A percentile compares a stretch with the other conserved stretches of the same genome.
phyloP scores from a whole-genome alignment of 2,113 vertebrate species.

The Cyprinodon tularosa region DNA sequence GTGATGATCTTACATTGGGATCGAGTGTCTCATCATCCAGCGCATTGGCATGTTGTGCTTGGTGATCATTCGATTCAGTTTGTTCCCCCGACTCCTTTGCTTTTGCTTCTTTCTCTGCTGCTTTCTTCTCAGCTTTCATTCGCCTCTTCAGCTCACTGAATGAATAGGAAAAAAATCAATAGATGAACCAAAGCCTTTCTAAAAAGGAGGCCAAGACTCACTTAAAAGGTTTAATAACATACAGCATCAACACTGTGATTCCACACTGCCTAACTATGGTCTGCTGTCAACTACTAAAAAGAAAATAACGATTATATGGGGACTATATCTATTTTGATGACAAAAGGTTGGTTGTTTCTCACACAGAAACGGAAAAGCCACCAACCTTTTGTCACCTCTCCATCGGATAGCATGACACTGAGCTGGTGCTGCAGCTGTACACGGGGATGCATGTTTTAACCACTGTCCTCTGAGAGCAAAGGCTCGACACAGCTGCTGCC shows the following conservation, averaged over 20 bases:
- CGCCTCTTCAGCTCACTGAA: constrained; percentile 94
- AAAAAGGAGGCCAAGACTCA: background rate
- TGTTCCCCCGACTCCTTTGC: constrained; percentile 84
- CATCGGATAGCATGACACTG: constrained; percentile 72
- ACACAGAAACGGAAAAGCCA: constrained; percentile 79
- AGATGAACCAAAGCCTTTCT: background rate
- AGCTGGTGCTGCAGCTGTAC: constrained; percentile 58
- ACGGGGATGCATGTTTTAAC: constrained; percentile 70
- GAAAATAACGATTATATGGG: background rate
- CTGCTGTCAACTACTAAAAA: background rate
- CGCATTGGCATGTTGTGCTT: constrained; percentile 56
- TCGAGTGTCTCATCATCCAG: constrained; percentile 92
- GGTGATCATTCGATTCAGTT: constrained; percentile 65
- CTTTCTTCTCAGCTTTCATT: constrained; percentile 93
- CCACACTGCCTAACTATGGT: background rate
- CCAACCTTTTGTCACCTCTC: constrained; percentile 86
- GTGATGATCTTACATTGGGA: constrained; percentile 87
- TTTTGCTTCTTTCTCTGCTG: constrained; percentile 91
- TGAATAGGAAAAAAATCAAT: background rate
- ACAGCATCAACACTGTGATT: background rate
- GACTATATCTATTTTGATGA: constrained; percentile 56
- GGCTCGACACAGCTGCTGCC: constrained; percentile 77
- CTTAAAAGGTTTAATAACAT: background rate
- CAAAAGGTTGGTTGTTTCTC: constrained; percentile 85
- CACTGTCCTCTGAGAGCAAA: constrained; percentile 72